phyloP scores from a whole-genome alignment of 2,113 vertebrate species.

The Chionodraco myersi region DNA sequence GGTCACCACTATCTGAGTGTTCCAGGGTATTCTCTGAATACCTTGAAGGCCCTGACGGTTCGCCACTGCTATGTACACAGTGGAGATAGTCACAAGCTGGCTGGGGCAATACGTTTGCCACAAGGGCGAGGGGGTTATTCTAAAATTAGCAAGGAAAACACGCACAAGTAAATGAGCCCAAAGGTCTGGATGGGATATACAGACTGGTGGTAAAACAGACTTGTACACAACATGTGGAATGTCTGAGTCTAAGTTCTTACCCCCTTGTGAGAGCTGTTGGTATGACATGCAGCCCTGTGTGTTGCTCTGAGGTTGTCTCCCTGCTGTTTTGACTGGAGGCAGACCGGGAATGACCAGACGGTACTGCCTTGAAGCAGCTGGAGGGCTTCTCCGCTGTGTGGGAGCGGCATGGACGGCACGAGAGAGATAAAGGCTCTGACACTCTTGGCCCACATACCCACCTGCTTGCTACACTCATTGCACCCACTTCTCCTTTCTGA shows the following conservation, averaged over 20 bases:
- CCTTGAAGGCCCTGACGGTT: no score
- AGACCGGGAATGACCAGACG: slow-evolving; percentile 65
- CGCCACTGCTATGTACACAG: neutral
- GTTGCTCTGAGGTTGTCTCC: slow-evolving; percentile 60
- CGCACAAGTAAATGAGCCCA: slow-evolving; percentile 6
- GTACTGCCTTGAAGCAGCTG: slow-evolving; percentile 62
- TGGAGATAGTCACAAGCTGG: slow-evolving; percentile 28
- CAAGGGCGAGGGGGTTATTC: neutral
- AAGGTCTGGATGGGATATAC: slow-evolving; percentile 27
- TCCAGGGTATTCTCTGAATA: no score
- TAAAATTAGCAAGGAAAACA: slow-evolving; percentile 51
- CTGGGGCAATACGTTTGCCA: slow-evolving; percentile 22
- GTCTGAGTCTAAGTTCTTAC: slow-evolving; percentile 28
- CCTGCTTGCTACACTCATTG: slow-evolving; percentile 11
- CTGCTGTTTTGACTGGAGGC: slow-evolving; percentile 71
- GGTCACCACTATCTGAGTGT: no score
- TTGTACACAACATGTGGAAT: slow-evolving; percentile 24
- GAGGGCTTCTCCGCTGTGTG: slow-evolving; percentile 51
- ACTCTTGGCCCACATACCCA: slow-evolving; percentile 13
- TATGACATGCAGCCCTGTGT: slow-evolving; percentile 48
- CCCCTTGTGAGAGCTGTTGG: slow-evolving; percentile 55
- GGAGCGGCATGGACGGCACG: slow-evolving; percentile 14
- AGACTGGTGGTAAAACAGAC: slow-evolving; percentile 25
- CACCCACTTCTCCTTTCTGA: slow-evolving; percentile 3
- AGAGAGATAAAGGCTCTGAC: slow-evolving; percentile 44